Percentiles rank a stretch among this genome's conserved stretches.
phyloP scores from a whole-genome alignment of 2,888 invertebrate genomes.

The Cephalotes varians region DNA sequence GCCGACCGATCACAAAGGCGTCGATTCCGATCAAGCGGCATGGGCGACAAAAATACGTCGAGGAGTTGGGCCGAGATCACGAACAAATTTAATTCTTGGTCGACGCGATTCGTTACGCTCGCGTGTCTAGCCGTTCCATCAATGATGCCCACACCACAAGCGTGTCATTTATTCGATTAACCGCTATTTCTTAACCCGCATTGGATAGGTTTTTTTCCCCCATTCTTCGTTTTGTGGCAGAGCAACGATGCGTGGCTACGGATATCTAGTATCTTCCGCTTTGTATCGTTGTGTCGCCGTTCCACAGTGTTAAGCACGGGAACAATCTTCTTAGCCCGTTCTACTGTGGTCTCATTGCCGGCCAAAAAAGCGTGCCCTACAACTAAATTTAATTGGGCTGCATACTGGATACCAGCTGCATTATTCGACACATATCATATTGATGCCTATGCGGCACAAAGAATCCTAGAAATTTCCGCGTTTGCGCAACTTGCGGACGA shows the following conservation, averaged over 20 bases:
- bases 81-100: constrained; percentile 61
- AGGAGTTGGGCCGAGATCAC: constrained; percentile 5
- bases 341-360: constrained; percentile 64
- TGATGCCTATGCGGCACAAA: constrained; percentile 37
- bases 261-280: constrained; percentile 56
- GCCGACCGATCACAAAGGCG: background rate
- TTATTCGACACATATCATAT: constrained; percentile 50
- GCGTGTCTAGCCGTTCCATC: constrained; percentile 53
- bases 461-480: constrained; percentile 49
- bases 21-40: constrained; percentile 12
- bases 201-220: constrained; percentile 32
- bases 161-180: constrained; percentile 81
- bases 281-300: constrained; percentile 63
- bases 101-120: constrained; percentile 71
- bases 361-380: constrained; percentile 69
- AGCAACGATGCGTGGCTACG: constrained; percentile 21
- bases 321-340: constrained; percentile 65
- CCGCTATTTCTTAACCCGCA: constrained; percentile 64
- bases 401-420: constrained; percentile 64
- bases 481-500: constrained; percentile 8
- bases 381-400: constrained; percentile 76
- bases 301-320: constrained; percentile 73
- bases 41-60: constrained; percentile 30
- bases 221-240: constrained; percentile 32
- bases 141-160: constrained; percentile 70